A percentile compares a stretch with the other conserved stretches of the same genome.
Conservation (phyloP, 2,797 vertebrate genomes). For the Centroberyx gerrardi region DNA sequence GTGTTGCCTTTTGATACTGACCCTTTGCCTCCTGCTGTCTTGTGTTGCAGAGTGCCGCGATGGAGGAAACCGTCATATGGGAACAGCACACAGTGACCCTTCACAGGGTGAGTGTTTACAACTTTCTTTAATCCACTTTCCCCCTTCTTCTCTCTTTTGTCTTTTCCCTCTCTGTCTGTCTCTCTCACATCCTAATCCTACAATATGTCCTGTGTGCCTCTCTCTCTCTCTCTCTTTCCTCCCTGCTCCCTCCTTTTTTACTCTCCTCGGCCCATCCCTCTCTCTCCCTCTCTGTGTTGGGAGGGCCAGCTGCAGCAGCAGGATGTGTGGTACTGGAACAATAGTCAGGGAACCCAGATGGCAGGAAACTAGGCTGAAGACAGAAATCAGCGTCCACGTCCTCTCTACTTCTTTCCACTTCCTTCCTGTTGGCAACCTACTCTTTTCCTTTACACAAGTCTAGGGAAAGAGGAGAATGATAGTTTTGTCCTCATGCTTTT, state of each 20-base stretch:
- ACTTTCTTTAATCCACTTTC: conserved; percentile 61
- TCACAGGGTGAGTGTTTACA: conserved; percentile 93
- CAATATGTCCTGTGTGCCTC: not conserved
- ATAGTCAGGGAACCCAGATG: conserved; percentile 84
- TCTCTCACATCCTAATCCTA: not conserved
- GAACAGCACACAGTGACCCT: conserved; percentile 99
- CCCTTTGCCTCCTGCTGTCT: conserved; percentile 43
- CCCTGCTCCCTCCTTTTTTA: conserved; percentile 20
- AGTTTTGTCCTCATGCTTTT: not conserved
- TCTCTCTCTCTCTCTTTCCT: conserved; percentile 52
- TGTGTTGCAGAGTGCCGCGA: conserved; percentile 91
- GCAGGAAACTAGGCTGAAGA: conserved; percentile 86
- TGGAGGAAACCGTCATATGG: conserved; percentile 99
- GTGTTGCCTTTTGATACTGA: conserved; percentile 28
- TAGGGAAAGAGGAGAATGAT: conserved; percentile 35
- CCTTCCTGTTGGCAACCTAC: conserved; percentile 76
- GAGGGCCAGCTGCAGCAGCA: conserved; percentile 80
- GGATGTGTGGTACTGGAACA: conserved; percentile 80
- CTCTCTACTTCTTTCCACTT: conserved; percentile 80
- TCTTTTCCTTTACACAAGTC: conserved; percentile 63
- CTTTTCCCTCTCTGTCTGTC: not conserved
- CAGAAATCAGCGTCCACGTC: conserved; percentile 80
- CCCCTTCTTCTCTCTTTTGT: conserved; percentile 27
- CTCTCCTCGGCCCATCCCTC: conserved; percentile 50
- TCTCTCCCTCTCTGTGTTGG: conserved; percentile 41